Evolutionary conservation across 1,140 invertebrate species (phyloP), one percentile per base, ranked within the genome.

Genomic region (Sipha flava): DNA sequence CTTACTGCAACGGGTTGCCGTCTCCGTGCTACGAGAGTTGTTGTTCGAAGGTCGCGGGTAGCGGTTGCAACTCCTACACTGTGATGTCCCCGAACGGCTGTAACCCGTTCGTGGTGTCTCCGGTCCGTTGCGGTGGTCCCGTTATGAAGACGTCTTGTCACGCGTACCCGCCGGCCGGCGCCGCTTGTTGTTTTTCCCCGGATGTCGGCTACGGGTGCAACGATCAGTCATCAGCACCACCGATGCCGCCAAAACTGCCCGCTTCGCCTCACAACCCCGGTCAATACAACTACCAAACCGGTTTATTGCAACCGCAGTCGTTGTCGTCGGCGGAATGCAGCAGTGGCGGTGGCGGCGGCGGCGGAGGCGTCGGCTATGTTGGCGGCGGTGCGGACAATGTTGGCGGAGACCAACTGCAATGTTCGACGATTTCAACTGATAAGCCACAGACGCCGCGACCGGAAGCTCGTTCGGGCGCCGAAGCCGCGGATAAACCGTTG

Each of bases 401-500:
- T 1, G 16, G 7, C 26, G 14, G 0, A 29, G 40, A 18, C 7
- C 4, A 62, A 80, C n/a, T n/a, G n/a, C 52, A 57, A 81, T 12
- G 81, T 81, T 77, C 82, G 81, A 80, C 80, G 80, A 80, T n/a
- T n/a, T n/a, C 23, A 14, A 18, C 31, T 29, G 40, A 21, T 40
- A 49, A 34, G 21, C 54, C 23, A 37, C 29, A n/a, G 26, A 70
- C 29, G 26, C 62, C 21, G 7, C 23, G 9, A 40, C 34, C 23
- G 62, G 14, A 3, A 7, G 1, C 37, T 16, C 12, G 37, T 3
- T 2, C 21, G 6, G 23, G 37, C 52, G 40, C 45, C 12, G 54
- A 52, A 6, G 1, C 57, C 59, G 47, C 57, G 37, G 31, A 31
- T 23, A 16, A 83, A 84, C 79, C 83, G 85, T 82, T 79, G 84